Base-by-base conservation (phyloP, 2,113 vertebrate species). In the Microcebus murinus region DNA sequence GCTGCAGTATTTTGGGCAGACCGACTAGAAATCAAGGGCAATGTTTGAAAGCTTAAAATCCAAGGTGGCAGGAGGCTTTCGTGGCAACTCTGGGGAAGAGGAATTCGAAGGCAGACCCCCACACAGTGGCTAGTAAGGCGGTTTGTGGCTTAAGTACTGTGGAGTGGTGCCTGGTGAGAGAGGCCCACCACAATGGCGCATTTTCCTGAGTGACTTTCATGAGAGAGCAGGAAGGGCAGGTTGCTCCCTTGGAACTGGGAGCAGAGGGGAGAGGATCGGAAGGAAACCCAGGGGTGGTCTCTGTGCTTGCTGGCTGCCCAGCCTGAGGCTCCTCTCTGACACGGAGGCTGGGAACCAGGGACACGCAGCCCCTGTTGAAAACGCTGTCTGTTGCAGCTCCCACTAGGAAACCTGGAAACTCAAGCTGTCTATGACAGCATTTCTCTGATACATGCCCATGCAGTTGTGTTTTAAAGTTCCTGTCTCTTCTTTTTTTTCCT, bases 221-320 rank as follows among this genome's bases (percentile, higher is more conserved):
- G 39, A 68, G 34, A 31, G 67, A 29, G 63, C 20, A 27, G 42
- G 25, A 81, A 27, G 48, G 50, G 45, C 52, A 6, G 42, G 73
- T 27, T 36, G 6, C 50, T 11, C 0, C 68, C 23, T 0, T 12
- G 2, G 18, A n/a, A 18, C 45, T 45, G 1, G 21, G 50, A 65
- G 6, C 71, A 3, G 25, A 67, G 27, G 59, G 70, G 73, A 17
- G 34, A 27, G n/a, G 1, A 4, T 3, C 50, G 27, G 3, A 29
- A 36, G 21, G 18, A 55, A 55, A 4, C 12, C 27, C 6, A 27
- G 36, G 1, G 8, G 20, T 15, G 36, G 48, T 5, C 23, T 39
- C 73, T 29, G 76, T 39, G 65, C 34, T 17, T 6, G 1, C 67
- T n/a, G 14, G 34, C 25, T 15, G 12, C 85, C 86, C 25, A n/a